These are phyloP conservation scores for Chaetophractus vellerosus DNA, from an alignment of 2,797 vertebrate genomes.

Conservation along the genomic window DNA sequence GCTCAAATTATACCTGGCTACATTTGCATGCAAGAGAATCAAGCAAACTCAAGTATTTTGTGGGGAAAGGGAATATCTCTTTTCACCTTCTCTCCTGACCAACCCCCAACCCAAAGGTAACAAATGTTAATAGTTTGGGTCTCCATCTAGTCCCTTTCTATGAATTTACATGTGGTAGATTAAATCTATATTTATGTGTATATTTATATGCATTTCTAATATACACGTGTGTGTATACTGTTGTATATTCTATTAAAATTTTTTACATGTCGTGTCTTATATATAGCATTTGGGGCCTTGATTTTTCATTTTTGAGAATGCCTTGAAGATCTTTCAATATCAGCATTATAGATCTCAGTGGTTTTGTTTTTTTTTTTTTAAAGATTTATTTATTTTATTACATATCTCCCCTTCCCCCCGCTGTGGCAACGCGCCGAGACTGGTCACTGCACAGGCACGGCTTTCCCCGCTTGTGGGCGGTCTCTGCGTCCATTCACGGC, in stretches of 20 bases:
- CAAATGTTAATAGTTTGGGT: not conserved
- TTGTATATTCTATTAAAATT: not conserved
- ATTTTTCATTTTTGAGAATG: not conserved
- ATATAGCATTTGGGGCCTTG: not conserved
- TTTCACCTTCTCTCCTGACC: not conserved
- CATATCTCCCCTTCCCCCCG: too few species aligned
- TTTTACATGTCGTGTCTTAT: not conserved
- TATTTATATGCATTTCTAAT: not conserved
- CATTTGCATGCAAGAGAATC: not conserved
- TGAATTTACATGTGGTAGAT: not conserved
- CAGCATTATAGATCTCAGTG: not conserved
- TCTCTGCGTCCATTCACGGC: too few species aligned
- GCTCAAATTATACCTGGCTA: not conserved
- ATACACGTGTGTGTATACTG: not conserved
- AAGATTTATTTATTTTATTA: too few species aligned
- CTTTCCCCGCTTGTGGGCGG: too few species aligned
- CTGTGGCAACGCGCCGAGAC: too few species aligned
- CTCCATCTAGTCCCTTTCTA: not conserved
- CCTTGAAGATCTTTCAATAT: too few species aligned
- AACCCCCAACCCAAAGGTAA: not conserved
- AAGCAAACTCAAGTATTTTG: not conserved
- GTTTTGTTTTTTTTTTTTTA: too few species aligned
- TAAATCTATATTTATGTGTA: not conserved
- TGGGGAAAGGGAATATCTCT: not conserved
- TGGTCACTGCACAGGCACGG: too few species aligned